Base-by-base conservation (phyloP, 2,888 invertebrate genomes). In the Phorcus lineatus region DNA sequence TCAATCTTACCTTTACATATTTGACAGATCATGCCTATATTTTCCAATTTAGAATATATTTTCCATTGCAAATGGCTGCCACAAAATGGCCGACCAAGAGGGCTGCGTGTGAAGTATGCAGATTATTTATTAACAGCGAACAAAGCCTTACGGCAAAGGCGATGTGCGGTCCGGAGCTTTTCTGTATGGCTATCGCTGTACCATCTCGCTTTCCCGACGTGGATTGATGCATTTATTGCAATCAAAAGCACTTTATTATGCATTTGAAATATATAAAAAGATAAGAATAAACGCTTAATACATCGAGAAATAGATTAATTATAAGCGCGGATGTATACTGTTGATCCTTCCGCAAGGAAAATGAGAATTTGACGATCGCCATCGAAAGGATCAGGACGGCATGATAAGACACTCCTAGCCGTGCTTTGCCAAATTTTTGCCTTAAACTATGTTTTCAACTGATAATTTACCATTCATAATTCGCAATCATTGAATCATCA, bases 271-370 rank as follows among this genome's bases (percentile, higher is more conserved):
- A 57, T 19, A 19, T 54, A 52, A 62, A 67, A 80, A 55, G 28
- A 47, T 36, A 22, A 36, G n/a, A 78, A 66, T 81, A 57, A 66
- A 74, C 54, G 31, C 31, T 16, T 80, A 53, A 80, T 79, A 77
- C 62, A 9, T 55, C 17, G 17, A 24, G 24, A 80, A 74, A 75
- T 62, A 54, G 47, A 40, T 31, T 31, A 76, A 53, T 52, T 6
- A 74, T 55, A 62, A 22, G 16, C 81, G 88, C 87, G 87, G 77
- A 88, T 74, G 85, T 86, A 87, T 87, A 81, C 83, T 70, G 52
- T 70, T 80, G 86, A 89, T 87, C 82, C 84, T 82, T 88, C 85
- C 86, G 87, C 86, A 67, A 66, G 75, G 78, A 82, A 85, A 85
- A 82, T 84, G 80, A 80, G 79, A 74, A 79, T 82, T 54, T 19